Base-by-base conservation (phyloP, 2,797 vertebrate species). In the Crypturellus tataupa region DNA sequence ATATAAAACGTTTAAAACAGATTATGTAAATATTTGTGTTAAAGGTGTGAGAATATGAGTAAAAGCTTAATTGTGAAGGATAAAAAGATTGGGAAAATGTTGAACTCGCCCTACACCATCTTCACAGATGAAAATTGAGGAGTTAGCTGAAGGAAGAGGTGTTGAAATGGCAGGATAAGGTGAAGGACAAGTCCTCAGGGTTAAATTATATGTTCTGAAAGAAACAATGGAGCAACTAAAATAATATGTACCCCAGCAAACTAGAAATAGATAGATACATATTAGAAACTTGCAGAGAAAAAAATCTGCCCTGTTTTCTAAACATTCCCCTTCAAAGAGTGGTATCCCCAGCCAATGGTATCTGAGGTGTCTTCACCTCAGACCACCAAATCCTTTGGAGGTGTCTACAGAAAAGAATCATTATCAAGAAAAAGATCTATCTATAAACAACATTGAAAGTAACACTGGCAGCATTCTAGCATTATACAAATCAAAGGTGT, bases 301-400 rank as follows among this genome's bases (percentile, higher is more conserved):
- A 51, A 23, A 51, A 53, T 73, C 31, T 80, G 56, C 75, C 71
- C 71, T 55, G 59, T 39, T 81, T 39, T 86, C 29, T 20, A 53
- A 82, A 35, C 14, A 25, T 56, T 72, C 47, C 4, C 1, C 78
- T 81, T 40, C 10, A 70, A 81, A 62, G 35, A 53, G 86, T 93
- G 23, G 18, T 46, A 21, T 46, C 20, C 21, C 46, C 21, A 47
- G 27, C 17, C 49, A n/a, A 1, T 58, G 67, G 42, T 77, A 78
- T 86, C 71, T 82, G 53, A 80, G 78, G 88, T n/a, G n/a, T n/a
- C n/a, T n/a, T n/a, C n/a, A n/a, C n/a, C n/a, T n/a, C n/a, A n/a
- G n/a, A n/a, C n/a, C n/a, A n/a, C n/a, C 83, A 94, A 86, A 87
- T 77, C 71, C 56, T 80, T 81, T 29, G 44, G 25, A 90, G 85